These are phyloP conservation scores for Varanus komodoensis DNA, from an alignment of 2,113 vertebrate species.

Conservation along the genomic window DNA sequence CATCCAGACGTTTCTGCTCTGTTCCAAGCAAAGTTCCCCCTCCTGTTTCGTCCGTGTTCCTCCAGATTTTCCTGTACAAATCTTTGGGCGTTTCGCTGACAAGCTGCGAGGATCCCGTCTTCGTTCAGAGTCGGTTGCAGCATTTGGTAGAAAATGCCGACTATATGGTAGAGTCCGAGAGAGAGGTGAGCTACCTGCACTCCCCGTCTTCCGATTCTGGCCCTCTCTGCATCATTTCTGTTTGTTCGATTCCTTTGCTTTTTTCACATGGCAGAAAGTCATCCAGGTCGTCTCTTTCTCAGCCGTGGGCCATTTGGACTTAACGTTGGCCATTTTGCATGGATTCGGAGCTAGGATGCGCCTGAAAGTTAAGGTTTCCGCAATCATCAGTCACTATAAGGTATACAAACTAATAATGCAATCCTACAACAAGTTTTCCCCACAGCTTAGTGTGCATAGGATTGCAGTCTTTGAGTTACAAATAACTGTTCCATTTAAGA, in stretches of 20 bases:
- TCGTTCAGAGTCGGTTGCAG: constrained; percentile 1
- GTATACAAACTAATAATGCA: not conserved
- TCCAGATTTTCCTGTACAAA: constrained; percentile 25
- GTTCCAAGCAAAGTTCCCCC: not conserved
- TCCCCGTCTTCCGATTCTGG: not conserved
- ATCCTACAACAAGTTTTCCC: too few relatives aligned
- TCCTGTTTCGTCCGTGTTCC: not conserved
- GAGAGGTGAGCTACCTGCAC: not conserved
- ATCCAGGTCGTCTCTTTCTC: constrained; percentile 7
- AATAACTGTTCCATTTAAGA: not conserved
- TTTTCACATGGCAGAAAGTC: not conserved
- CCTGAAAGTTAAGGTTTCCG: not conserved
- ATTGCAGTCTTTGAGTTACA: not conserved
- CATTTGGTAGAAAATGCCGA: not conserved
- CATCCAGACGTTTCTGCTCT: not conserved
- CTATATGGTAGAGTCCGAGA: not conserved
- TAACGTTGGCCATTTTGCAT: constrained; percentile 7
- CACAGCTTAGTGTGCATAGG: too few relatives aligned
- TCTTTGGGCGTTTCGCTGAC: constrained; percentile 15
- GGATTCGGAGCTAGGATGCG: constrained; percentile 12
- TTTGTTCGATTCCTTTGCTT: not conserved
- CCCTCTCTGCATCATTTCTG: not conserved
- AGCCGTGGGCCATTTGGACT: constrained; percentile 22
- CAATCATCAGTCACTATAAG: constrained; percentile 28
- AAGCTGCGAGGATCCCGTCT: constrained; percentile 1